Percentiles rank a stretch among this genome's conserved stretches.
phyloP scores from a whole-genome alignment of 2,113 vertebrate genomes.

The Onychorhynchus coronatus region DNA sequence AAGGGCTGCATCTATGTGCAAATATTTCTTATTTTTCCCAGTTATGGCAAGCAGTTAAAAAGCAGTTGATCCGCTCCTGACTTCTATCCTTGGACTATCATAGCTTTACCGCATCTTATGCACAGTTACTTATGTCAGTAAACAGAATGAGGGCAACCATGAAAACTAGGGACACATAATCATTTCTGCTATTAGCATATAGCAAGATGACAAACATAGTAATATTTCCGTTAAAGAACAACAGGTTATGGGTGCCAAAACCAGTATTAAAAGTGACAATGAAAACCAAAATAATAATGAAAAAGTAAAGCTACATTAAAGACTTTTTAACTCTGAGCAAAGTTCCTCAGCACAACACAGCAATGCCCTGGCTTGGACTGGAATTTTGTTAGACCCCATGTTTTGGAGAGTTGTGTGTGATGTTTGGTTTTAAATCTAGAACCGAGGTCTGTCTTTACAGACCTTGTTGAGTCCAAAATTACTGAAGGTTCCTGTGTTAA shows the following conservation, averaged over 20 bases:
- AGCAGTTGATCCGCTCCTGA: not conserved
- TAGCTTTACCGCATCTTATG: not conserved
- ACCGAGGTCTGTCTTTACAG: not conserved
- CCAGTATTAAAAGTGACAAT: not conserved
- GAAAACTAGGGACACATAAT: not conserved
- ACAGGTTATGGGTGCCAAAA: not conserved
- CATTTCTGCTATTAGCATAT: not conserved
- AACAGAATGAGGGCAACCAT: not conserved
- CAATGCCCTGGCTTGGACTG: not conserved
- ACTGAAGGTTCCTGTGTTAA: not conserved
- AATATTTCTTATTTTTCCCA: not conserved
- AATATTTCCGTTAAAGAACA: not conserved
- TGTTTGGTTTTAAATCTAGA: not conserved
- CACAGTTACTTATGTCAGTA: not conserved
- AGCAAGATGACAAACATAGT: not conserved
- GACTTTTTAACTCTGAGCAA: not conserved
- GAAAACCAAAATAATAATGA: not conserved
- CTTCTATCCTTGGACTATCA: not conserved
- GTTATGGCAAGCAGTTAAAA: not conserved
- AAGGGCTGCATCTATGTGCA: not conserved
- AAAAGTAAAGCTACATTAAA: not conserved
- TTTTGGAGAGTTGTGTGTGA: not conserved
- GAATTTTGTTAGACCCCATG: accelerated
- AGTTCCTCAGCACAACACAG: not conserved
- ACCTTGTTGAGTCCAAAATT: not conserved